Conservation (phyloP, 2,797 vertebrate genomes). For the Emydoidea blandingii region DNA sequence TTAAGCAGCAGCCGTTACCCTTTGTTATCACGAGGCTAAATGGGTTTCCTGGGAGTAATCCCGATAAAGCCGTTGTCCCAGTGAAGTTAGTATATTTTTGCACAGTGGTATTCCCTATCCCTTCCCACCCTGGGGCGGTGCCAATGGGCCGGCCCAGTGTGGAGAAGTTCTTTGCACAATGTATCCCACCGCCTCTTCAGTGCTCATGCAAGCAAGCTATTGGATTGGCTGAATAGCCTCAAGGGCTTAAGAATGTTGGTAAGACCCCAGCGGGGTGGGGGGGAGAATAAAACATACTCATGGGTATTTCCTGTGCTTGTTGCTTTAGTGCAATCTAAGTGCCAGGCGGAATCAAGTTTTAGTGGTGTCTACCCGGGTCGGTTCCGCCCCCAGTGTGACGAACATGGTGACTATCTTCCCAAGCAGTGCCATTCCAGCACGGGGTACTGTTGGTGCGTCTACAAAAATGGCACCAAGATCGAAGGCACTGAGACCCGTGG, state of each 20-base stretch:
- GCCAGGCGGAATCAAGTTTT: constrained; percentile 80
- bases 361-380: constrained; percentile 71
- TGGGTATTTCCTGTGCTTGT: constrained; percentile 52
- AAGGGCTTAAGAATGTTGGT: fast-evolving
- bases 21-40: constrained; percentile 10
- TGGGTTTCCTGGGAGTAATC: neutral
- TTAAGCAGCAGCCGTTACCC: neutral
- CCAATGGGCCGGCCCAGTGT: neutral
- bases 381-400: constrained; percentile 88
- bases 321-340: constrained; percentile 84
- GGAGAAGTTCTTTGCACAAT: fast-evolving
- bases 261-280: neutral
- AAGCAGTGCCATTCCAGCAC: constrained; percentile 90
- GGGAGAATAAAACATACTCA: neutral
- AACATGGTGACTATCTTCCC: constrained; percentile 87
- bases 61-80: neutral
- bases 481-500: constrained; percentile 80
- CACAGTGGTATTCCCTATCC: neutral
- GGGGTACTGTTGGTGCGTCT: constrained; percentile 95
- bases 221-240: neutral
- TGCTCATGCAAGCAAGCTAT: too few relatives aligned
- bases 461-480: constrained; percentile 84
- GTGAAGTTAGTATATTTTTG: neutral
- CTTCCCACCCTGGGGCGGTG: neutral
- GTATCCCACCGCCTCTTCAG: too few relatives aligned